Conservation (phyloP, 2,797 vertebrate genomes). For the Bovichtus diacanthus region DNA sequence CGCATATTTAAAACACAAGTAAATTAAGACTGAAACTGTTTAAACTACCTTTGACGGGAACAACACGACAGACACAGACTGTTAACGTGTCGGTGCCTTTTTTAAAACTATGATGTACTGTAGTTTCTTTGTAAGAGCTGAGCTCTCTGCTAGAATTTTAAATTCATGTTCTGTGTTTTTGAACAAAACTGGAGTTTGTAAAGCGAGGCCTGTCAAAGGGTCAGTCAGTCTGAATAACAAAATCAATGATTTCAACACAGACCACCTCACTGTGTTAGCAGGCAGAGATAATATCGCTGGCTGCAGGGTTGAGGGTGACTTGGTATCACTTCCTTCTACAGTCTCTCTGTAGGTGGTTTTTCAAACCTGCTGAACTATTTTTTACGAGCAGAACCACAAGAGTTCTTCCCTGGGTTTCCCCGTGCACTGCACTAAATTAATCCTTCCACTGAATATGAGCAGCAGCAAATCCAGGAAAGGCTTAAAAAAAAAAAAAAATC, state of each 20-base stretch:
- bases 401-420: conserved; percentile 38
- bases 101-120: too few species aligned
- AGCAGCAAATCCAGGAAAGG: conserved; percentile 34
- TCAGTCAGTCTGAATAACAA: conserved; percentile 14
- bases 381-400: conserved; percentile 19
- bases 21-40: too few species aligned
- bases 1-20: too few species aligned
- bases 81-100: too few species aligned
- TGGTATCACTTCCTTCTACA: conserved; percentile 15
- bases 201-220: not conserved
- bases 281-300: conserved; percentile 2
- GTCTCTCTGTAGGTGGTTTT: conserved; percentile 23
- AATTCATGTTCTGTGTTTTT: not conserved
- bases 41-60: too few species aligned
- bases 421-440: conserved; percentile 38
- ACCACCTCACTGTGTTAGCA: not conserved
- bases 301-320: conserved; percentile 12
- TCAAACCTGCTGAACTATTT: conserved; percentile 12
- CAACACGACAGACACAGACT: too few species aligned
- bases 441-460: conserved; percentile 38
- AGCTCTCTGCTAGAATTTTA: not conserved
- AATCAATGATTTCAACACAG: not conserved
- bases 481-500: not conserved
- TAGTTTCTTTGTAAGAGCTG: not conserved
- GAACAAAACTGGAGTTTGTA: not conserved